Base-by-base conservation (phyloP, 2,888 invertebrate species). In the Magallana nippona region DNA sequence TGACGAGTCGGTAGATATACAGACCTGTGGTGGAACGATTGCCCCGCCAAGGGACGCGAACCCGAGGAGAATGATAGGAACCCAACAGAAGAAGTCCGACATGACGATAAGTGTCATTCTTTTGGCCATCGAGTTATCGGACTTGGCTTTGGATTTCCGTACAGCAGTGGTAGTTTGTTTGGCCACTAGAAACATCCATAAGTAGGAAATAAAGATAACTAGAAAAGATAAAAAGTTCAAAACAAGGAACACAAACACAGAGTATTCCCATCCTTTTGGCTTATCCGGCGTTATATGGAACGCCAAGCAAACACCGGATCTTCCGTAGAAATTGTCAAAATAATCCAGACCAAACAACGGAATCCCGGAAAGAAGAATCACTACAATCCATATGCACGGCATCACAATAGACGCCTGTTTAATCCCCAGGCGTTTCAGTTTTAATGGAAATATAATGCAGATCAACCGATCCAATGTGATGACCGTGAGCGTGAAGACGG, bases 31-130 rank as follows among this genome's bases (percentile, higher is more conserved):
- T 15, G 95, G 94, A 13, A 95, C 93, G 17, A 91, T 90, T 56
- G 94, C 93, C 88, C 95, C 95, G 15, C 93, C 93, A 32, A 95
- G 91, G 0, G 95, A 95, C 10, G 94, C 93, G 63, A 95, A 91
- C 13, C 95, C 95, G n/a, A 95, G 90, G 2, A 94, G 89, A 82
- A 95, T 95, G 86, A 95, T 95, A 17, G 95, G 95, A 83, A 95
- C 93, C 95, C 95, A 95, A 87, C 95, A 95, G 82, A 94, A 94
- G 86, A 95, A 95, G 89, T 95, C 95, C 0, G 95, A 95, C 84
- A 95, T 94, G 1, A 95, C 95, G 62, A 95, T 94, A n/a, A 95
- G 88, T 0, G 95, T 94, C 95, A 95, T 95, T 80, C 95, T 91
- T 82, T 94, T 92, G 0, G 95, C 95, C 95, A 95, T 95, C 2